Conservation (phyloP, 2,888 invertebrate genomes). For the Venustoraphidia nigricollis region DNA sequence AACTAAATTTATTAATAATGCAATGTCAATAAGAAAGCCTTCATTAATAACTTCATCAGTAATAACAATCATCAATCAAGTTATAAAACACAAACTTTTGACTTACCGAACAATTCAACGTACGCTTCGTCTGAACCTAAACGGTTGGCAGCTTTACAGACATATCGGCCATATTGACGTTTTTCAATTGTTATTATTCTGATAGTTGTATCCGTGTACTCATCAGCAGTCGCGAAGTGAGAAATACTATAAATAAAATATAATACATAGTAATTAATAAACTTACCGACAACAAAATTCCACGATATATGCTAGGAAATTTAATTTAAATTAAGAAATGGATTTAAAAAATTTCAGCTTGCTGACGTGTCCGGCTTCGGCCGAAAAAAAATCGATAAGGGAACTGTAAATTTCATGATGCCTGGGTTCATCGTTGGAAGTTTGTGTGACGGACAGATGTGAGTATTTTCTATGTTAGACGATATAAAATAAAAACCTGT, state of each 20-base stretch:
- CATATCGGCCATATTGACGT: slow-evolving; percentile 71
- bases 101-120: slow-evolving; percentile 71
- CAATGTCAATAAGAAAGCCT: neutral
- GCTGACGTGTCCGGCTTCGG: too few relatives aligned
- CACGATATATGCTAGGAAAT: too few relatives aligned
- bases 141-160: slow-evolving; percentile 79
- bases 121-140: slow-evolving; percentile 64
- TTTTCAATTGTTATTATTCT: slow-evolving; percentile 84
- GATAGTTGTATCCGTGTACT: slow-evolving; percentile 80
- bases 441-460: too few relatives aligned
- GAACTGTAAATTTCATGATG: too few relatives aligned
- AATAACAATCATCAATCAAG: neutral
- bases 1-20: too few relatives aligned
- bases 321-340: too few relatives aligned
- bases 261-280: too few relatives aligned
- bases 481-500: slow-evolving; percentile 31
- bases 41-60: neutral
- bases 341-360: too few relatives aligned
- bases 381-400: too few relatives aligned
- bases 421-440: too few relatives aligned
- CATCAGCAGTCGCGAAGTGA: slow-evolving; percentile 82
- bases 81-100: neutral
- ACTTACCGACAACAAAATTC: too few relatives aligned
- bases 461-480: neutral
- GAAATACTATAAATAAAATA: slow-evolving; percentile 44